A percentile compares a stretch with the other conserved stretches of the same genome.
Evolutionary conservation across 2,113 vertebrate species (phyloP).

Genomic region (Platanista minor): DNA sequence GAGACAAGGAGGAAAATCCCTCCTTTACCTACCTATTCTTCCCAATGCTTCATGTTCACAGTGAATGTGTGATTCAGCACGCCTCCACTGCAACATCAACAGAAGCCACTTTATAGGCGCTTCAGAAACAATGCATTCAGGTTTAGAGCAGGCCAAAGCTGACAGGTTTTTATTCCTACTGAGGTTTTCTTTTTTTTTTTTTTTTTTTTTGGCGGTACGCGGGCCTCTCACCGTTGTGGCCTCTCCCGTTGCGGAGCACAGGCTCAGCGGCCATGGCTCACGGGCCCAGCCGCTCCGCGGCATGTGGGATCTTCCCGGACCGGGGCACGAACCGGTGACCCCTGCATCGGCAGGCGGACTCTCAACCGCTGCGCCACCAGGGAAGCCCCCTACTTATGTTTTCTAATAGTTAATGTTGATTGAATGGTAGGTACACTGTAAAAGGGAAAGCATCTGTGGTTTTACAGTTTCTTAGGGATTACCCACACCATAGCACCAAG

Average conservation of each 20-base stretch:
- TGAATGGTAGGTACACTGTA: background rate
- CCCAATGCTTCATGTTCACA: accelerated
- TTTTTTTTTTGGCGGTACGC: too few relatives aligned
- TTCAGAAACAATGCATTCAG: background rate
- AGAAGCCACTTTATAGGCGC: accelerated
- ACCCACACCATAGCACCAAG: background rate
- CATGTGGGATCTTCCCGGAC: too few relatives aligned
- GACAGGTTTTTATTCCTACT: background rate
- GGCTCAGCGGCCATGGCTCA: too few relatives aligned
- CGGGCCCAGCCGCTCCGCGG: too few relatives aligned
- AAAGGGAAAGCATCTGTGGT: background rate
- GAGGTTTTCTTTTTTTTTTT: too few relatives aligned
- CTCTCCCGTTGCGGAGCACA: too few relatives aligned
- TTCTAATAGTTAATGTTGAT: background rate
- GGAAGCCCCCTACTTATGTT: accelerated
- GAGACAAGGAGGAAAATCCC: background rate
- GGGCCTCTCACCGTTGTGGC: too few relatives aligned
- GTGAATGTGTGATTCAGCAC: accelerated
- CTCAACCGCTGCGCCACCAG: too few relatives aligned
- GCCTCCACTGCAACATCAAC: too few relatives aligned
- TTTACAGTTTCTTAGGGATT: background rate
- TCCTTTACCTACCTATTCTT: background rate
- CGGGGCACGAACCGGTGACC: too few relatives aligned
- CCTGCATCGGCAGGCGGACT: too few relatives aligned
- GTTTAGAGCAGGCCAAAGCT: background rate